These are phyloP conservation scores for Leptodactylus fallax DNA, from an alignment of 2,797 vertebrate species.

Conservation along the genomic window DNA sequence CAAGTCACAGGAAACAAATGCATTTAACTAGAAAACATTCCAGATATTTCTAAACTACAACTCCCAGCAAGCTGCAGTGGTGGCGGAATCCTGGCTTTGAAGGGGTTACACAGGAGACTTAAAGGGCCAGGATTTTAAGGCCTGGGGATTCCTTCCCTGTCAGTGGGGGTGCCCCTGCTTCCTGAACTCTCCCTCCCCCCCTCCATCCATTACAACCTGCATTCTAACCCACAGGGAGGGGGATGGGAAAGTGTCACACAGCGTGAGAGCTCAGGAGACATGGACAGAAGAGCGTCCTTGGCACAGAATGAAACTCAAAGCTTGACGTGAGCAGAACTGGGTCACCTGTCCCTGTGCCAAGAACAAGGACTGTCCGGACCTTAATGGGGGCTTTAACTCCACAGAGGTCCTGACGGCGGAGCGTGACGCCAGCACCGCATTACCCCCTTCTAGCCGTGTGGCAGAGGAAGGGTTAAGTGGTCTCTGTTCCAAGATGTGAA, in stretches of 20 bases:
- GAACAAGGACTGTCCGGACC: not conserved
- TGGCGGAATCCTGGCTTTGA: not conserved
- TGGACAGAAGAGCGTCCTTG: constrained; percentile 52
- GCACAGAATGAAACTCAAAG: constrained; percentile 65
- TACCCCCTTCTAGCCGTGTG: not conserved
- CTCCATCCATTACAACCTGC: constrained; percentile 44
- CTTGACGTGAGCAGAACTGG: constrained; percentile 49
- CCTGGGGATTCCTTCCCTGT: constrained; percentile 72
- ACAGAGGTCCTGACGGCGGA: not conserved
- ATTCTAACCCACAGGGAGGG: constrained; percentile 65
- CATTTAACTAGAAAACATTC: not conserved
- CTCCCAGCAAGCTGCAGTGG: not conserved
- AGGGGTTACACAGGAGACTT: constrained; percentile 11
- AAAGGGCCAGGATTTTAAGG: constrained; percentile 59
- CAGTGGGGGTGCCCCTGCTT: constrained; percentile 70
- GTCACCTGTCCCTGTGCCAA: constrained; percentile 40
- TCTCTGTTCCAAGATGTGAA: constrained; percentile 52
- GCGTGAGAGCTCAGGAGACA: constrained; percentile 25
- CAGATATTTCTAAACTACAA: not conserved
- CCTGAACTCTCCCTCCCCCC: constrained; percentile 60
- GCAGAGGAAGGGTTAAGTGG: constrained; percentile 44
- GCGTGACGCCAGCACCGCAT: not conserved
- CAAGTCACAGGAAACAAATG: no score
- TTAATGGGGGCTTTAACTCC: not conserved
- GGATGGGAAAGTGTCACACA: constrained; percentile 65